Conservation (phyloP, 2,888 invertebrate genomes). For the Carcina quercana region DNA sequence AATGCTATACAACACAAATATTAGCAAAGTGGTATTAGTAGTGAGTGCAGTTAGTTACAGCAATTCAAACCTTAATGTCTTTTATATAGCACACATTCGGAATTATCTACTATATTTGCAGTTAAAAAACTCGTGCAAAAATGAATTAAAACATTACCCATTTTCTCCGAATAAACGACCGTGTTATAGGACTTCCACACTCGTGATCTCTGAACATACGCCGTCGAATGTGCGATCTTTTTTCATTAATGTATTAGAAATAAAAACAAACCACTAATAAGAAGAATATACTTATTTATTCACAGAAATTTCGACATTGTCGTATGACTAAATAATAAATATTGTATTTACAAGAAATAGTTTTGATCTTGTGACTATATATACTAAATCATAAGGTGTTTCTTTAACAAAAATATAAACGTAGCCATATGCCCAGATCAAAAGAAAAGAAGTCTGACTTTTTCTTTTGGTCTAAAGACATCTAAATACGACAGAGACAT, state of each 20-base stretch:
- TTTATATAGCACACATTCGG: too few relatives aligned
- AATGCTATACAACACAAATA: too few relatives aligned
- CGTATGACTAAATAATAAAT: constrained; percentile 33
- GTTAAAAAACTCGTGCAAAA: too few relatives aligned
- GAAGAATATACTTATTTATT: constrained; percentile 67
- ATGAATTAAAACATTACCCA: constrained; percentile 7
- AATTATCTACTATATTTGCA: too few relatives aligned
- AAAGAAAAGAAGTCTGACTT: too few relatives aligned
- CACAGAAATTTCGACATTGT: constrained; percentile 48
- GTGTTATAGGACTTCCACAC: constrained; percentile 2
- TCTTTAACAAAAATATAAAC: constrained; percentile 18
- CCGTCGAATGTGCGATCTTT: constrained; percentile 20
- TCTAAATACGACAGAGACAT: too few relatives aligned
- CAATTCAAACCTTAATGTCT: too few relatives aligned
- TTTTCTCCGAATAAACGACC: constrained; percentile 5
- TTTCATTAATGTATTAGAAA: constrained; percentile 30
- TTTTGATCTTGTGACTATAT: constrained; percentile 8
- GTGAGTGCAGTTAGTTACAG: too few relatives aligned
- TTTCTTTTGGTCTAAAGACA: too few relatives aligned
- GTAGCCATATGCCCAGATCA: constrained; percentile 13
- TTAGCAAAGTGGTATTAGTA: too few relatives aligned
- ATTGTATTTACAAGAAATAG: constrained; percentile 37
- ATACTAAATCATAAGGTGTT: constrained; percentile 9
- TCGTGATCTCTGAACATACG: constrained; percentile 1
- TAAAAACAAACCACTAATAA: constrained; percentile 62